Evolutionary conservation across 2,113 vertebrate species (phyloP).

Genomic region (Psilopogon haemacephalus): DNA sequence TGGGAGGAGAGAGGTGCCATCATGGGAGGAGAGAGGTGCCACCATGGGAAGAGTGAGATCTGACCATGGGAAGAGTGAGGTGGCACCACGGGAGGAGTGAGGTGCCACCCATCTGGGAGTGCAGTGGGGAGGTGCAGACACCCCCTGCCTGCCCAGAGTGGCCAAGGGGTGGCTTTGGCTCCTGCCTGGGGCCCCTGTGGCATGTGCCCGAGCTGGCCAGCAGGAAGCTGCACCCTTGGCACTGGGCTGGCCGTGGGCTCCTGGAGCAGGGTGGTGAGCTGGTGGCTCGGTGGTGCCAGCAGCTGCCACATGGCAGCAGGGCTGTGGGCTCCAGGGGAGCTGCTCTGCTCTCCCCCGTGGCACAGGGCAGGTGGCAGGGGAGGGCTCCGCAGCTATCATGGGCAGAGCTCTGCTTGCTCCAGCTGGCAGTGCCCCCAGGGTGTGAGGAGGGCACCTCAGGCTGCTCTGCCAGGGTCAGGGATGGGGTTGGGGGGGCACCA

Average conservation of each 20-base stretch:
- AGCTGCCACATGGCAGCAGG: neutral
- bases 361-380: neutral
- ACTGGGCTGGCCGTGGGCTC: fast-evolving
- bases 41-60: too few relatives aligned
- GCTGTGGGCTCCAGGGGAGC: constrained; percentile 39
- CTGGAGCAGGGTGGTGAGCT: fast-evolving
- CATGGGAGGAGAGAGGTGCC: too few relatives aligned
- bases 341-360: neutral
- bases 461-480: neutral
- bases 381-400: neutral
- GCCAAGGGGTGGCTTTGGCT: neutral
- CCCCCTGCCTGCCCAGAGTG: neutral
- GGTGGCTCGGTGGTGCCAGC: neutral
- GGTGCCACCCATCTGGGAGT: neutral
- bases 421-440: neutral
- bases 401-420: constrained; percentile 43
- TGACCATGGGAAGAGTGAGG: too few relatives aligned
- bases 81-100: neutral
- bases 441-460: neutral
- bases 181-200: neutral
- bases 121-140: neutral
- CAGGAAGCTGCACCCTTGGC: neutral
- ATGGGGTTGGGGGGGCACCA: neutral
- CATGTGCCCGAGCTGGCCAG: neutral
- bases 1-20: too few relatives aligned